Conservation (phyloP, 2,113 vertebrate species). For the Forbesichthys papilliferus region DNA sequence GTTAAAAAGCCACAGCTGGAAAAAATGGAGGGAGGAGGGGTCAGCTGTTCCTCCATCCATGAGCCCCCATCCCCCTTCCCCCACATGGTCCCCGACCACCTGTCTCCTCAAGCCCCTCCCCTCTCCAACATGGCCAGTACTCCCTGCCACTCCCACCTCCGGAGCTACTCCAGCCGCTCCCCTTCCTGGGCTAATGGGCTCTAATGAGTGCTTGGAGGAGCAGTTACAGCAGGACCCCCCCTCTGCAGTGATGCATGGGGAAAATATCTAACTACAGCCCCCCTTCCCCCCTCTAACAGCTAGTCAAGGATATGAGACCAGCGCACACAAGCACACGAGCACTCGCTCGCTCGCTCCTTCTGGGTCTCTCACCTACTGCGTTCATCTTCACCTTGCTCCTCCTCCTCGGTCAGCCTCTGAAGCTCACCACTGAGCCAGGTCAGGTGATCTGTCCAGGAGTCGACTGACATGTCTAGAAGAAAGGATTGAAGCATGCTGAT, state of each 20-base stretch:
- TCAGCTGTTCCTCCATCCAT: constrained; percentile 39
- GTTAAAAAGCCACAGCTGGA: constrained; percentile 62
- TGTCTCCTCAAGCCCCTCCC: too few species aligned
- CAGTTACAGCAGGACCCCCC: constrained; percentile 35
- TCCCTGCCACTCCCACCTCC: not conserved
- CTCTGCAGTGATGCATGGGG: constrained; percentile 45
- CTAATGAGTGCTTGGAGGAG: constrained; percentile 60
- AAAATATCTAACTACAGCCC: constrained; percentile 54
- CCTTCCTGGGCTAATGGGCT: constrained; percentile 44
- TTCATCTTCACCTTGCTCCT: constrained; percentile 34
- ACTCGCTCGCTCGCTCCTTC: constrained; percentile 3
- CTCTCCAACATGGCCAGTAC: not conserved
- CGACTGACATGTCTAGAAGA: constrained; percentile 76
- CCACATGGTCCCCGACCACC: not conserved
- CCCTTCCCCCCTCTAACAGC: constrained; percentile 49
- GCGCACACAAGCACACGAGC: constrained; percentile 30
- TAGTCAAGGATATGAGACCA: constrained; percentile 54
- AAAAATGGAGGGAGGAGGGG: constrained; percentile 19
- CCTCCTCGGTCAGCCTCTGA: constrained; percentile 73
- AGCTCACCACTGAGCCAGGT: constrained; percentile 77
- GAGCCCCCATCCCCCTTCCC: constrained; percentile 28
- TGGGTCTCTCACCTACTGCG: constrained; percentile 53
- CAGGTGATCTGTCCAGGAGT: constrained; percentile 76
- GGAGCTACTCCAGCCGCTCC: not conserved
- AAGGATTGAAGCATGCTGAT: constrained; percentile 14